Evolutionary conservation across 2,797 vertebrate species (phyloP), one percentile per base, ranked within the genome.

Genomic region (Halcyon chelicuti): DNA sequence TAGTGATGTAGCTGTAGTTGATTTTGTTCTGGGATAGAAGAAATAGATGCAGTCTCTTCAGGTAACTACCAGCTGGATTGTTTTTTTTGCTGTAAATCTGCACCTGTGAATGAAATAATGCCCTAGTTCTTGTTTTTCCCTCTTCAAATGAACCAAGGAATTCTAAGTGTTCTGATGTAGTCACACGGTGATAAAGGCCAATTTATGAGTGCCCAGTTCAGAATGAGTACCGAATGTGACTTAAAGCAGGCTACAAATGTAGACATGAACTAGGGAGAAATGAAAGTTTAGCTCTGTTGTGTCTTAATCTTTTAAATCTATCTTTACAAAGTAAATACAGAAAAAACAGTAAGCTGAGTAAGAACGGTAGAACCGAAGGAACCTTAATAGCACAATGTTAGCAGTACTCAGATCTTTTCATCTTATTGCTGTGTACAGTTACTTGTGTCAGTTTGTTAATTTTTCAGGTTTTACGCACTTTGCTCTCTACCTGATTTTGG

Each of bases 141-240:
- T 80, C 29, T 83, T 61, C 37, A 60, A 73, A 28, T 83, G 49
- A 73, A 17, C 14, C 8, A 47, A 47, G 14, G 54, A 44, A 47
- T 18, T 14, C 10, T n/a, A 71, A 54, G 62, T 72, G 7, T 68
- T 77, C 40, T 65, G 66, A 17, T 54, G 25, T 9, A 65, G 65
- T n/a, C 52, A 44, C 19, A 22, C 0, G 0, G 5, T 21, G 13
- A 13, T 33, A 10, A 40, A 86, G 35, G 68, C 10, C 26, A 47
- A 4, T 85, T 79, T 46, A 13, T 13, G 2, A 35, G n/a, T 73
- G 49, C 31, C 31, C 15, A 14, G 16, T 47, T 84, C 23, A n/a
- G 54, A 35, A 25, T 35, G 13, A 49, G 44, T n/a, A 26, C 62
- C 61, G 28, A 1, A 37, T 80, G n/a, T 14, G 55, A 5, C 5